Conservation (phyloP, 2,888 invertebrate species). For the Willowsia nigromaculata region DNA sequence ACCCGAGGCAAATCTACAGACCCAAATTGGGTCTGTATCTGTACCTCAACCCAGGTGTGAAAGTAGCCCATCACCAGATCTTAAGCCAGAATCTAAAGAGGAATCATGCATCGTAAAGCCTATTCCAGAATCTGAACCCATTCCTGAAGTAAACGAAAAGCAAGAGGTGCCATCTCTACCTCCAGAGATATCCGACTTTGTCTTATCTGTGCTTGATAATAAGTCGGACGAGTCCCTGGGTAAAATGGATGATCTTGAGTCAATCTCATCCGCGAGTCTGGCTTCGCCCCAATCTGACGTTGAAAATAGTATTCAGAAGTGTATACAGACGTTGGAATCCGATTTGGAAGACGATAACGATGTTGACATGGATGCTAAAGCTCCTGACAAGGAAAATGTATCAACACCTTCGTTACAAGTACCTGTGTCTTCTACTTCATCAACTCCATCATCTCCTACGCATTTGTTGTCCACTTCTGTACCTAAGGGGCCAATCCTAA, state of each 20-base stretch:
- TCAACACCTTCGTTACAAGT: not conserved
- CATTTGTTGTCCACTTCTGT: not conserved
- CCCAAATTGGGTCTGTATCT: too few relatives aligned
- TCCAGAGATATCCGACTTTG: conserved; percentile 53
- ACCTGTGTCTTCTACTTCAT: not conserved
- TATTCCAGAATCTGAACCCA: not conserved
- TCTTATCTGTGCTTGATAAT: conserved; percentile 27
- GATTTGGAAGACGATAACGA: conserved; percentile 17
- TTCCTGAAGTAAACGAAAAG: not conserved
- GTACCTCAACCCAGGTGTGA: not conserved
- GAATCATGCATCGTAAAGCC: too few relatives aligned
- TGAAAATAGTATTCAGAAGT: conserved; percentile 33
- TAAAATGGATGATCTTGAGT: conserved; percentile 43
- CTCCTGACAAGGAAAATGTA: not conserved
- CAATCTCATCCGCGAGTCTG: conserved; percentile 47
- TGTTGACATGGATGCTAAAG: not conserved
- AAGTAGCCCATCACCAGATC: not conserved
- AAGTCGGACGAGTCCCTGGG: not conserved
- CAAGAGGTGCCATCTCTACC: conserved; percentile 40
- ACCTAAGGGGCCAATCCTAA: not conserved
- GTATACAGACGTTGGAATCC: conserved; percentile 31
- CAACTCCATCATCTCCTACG: not conserved
- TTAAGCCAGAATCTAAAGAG: not conserved
- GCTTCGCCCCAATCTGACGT: conserved; percentile 42
- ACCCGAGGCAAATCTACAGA: too few relatives aligned